Evolutionary conservation across 2,797 vertebrate species (phyloP).

Genomic region (Eulemur albifrons): DNA sequence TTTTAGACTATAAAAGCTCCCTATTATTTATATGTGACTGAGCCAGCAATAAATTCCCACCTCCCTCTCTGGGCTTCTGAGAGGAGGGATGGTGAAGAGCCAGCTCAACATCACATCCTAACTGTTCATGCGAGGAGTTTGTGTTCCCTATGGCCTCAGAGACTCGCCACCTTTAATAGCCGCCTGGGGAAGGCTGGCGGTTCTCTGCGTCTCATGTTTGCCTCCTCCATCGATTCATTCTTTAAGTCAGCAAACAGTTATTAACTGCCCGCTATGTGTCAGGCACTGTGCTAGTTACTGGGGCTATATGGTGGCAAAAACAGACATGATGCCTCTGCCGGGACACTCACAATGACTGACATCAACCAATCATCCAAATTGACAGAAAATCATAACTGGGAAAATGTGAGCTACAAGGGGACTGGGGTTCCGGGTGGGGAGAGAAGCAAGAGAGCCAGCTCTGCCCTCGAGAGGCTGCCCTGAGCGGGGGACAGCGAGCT

Average conservation of each 20-base stretch:
- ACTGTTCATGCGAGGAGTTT: rapidly evolving
- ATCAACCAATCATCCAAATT: neutral
- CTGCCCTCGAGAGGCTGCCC: neutral
- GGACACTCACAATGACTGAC: neutral
- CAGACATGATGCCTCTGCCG: neutral
- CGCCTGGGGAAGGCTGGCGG: rapidly evolving
- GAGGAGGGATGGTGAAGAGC: neutral
- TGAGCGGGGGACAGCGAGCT: neutral
- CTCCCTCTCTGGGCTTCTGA: neutral
- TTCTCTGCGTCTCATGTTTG: neutral
- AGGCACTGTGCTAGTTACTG: neutral
- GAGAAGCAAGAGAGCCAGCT: no score
- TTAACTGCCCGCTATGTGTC: neutral
- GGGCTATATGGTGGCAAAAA: neutral
- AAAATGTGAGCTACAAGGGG: rapidly evolving
- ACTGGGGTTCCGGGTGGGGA: neutral
- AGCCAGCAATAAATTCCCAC: neutral
- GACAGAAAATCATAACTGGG: neutral
- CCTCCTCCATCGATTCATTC: neutral
- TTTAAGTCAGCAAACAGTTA: neutral
- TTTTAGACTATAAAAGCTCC: neutral
- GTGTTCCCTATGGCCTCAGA: neutral
- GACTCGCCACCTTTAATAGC: neutral
- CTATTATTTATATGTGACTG: neutral
- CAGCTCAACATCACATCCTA: neutral